Evolutionary conservation across 2,113 vertebrate genomes (phyloP), one percentile per base, ranked within the genome.

Genomic region (Tyrannus savana): DNA sequence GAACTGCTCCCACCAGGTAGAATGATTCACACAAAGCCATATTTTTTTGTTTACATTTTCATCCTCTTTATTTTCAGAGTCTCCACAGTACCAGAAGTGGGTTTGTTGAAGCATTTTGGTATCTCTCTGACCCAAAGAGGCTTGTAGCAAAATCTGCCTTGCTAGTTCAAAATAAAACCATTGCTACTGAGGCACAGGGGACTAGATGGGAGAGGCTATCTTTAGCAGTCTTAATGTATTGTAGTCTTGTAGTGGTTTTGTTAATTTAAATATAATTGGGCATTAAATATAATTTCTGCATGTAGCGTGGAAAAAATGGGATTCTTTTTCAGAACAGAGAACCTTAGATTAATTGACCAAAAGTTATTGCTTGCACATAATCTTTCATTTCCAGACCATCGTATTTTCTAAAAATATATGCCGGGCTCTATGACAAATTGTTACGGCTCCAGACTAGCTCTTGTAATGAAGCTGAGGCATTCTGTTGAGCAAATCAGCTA

Each of bases 341-440:
- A 87, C 44, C 68, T 86, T 90, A 81, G 52, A 78, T 84, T 88
- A 94, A 96, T 95, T 90, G 76, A 72, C 68, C 60, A 86, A 92
- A 93, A 92, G 82, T 56, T 78, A 37, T 25, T 92, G 31, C 37
- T 84, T 75, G 60, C 39, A 68, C 68, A 89, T 75, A 87, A 75
- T 75, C 39, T 87, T 93, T 92, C 68, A 52, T 72, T 96, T 90
- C 52, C 87, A 96, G 78, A 94, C 35, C 75, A 90, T 80, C 66
- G 27, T 74, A 77, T 90, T 93, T 90, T 88, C 92, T 91, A 94
- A 93, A 96, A 97, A 92, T 88, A 83, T 16, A 59, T 1, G 2
- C 39, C 74, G 24, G 27, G 52, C 63, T 31, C 72, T 91, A n/a
- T 63, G 42, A 86, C 59, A 92, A 97, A 90, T 81, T 90, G 79